Conservation (phyloP, 2,113 vertebrate species). For the Charadrius vociferus region DNA sequence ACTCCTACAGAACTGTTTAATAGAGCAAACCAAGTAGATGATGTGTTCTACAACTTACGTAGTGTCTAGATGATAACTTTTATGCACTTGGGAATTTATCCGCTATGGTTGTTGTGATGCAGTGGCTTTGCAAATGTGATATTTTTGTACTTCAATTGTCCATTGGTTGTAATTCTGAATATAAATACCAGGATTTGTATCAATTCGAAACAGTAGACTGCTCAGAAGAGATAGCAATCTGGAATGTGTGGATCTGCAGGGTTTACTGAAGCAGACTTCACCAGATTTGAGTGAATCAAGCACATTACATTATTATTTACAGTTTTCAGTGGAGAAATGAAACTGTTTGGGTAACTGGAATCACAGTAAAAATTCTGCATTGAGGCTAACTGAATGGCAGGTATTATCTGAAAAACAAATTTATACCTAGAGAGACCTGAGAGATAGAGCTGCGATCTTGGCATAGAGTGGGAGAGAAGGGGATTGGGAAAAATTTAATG, state of each 20-base stretch:
- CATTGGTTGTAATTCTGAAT: neutral
- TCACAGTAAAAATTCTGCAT: neutral
- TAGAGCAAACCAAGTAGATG: neutral
- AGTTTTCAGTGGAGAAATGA: neutral
- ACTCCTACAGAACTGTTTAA: neutral
- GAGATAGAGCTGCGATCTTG: neutral
- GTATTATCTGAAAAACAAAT: neutral
- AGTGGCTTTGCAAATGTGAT: neutral
- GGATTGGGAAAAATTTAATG: neutral
- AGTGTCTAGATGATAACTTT: neutral
- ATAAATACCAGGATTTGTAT: neutral
- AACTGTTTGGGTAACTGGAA: neutral
- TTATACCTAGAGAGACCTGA: neutral
- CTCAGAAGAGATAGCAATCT: neutral
- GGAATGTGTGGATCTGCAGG: neutral
- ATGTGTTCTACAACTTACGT: neutral
- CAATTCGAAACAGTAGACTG: neutral
- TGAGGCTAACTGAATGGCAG: neutral
- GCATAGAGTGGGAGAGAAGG: neutral
- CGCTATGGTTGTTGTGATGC: neutral
- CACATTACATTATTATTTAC: neutral
- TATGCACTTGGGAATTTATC: neutral
- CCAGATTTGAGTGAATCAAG: neutral
- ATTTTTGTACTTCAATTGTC: neutral
- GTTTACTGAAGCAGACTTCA: neutral